These are phyloP conservation scores for Tetramorium bicarinatum DNA, from an alignment of 2,888 invertebrate genomes.

Conservation along the genomic window DNA sequence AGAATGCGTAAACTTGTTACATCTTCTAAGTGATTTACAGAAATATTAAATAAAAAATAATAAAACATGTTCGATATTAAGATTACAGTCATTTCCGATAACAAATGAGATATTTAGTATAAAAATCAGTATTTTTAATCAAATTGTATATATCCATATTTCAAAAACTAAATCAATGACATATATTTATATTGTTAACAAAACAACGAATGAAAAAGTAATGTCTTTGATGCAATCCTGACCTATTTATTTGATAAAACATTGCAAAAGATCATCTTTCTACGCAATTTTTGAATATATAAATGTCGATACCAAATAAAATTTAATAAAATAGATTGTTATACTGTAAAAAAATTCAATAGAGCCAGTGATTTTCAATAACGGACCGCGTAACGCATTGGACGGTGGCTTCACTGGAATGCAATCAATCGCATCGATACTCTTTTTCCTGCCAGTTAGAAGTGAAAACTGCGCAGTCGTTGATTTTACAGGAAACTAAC, in stretches of 20 bases:
- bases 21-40: background rate
- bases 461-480: conserved; percentile 43
- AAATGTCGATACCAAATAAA: conserved; percentile 52
- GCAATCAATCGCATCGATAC: conserved; percentile 53
- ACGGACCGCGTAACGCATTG: conserved; percentile 64
- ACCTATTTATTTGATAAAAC: background rate
- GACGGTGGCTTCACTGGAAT: conserved; percentile 44
- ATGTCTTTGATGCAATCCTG: background rate
- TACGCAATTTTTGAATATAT: background rate
- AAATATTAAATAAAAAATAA: background rate
- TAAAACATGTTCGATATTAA: background rate
- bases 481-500: conserved; percentile 41
- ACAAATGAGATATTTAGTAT: background rate
- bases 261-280: background rate
- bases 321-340: conserved; percentile 64
- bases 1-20: background rate
- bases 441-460: conserved; percentile 38
- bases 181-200: background rate
- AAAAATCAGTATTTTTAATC: background rate
- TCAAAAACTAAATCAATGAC: background rate
- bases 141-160: background rate
- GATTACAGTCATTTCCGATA: background rate
- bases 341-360: conserved; percentile 46
- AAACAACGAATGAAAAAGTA: background rate
- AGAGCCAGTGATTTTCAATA: conserved; percentile 72